These are phyloP conservation scores for Burhinus oedicnemus DNA, from an alignment of 2,113 vertebrate genomes.

Conservation along the genomic window DNA sequence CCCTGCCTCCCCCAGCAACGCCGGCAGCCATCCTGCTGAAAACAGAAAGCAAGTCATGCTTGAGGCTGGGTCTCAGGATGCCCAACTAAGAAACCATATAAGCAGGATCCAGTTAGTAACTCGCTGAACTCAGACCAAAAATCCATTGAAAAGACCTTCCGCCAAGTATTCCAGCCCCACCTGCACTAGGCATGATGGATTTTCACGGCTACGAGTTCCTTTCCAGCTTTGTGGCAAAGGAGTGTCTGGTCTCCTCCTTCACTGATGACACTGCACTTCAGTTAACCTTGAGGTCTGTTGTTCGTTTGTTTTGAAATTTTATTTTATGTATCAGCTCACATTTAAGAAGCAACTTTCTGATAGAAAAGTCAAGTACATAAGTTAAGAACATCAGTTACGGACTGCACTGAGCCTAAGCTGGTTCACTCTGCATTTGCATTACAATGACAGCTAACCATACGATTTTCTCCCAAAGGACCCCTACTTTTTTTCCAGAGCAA, in stretches of 20 bases:
- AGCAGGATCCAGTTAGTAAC: background rate
- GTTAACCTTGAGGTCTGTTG: background rate
- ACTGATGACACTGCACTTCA: background rate
- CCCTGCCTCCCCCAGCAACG: background rate
- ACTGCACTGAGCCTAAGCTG: background rate
- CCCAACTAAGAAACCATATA: background rate
- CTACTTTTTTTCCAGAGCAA: fast-evolving
- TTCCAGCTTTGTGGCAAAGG: background rate
- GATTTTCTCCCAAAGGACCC: background rate
- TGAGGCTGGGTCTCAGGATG: background rate
- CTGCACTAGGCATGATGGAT: background rate
- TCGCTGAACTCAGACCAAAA: background rate
- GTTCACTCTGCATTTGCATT: background rate
- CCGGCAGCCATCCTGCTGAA: background rate
- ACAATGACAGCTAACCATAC: background rate
- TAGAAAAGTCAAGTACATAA: background rate
- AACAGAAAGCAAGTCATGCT: background rate
- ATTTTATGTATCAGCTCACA: background rate
- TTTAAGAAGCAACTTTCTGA: background rate
- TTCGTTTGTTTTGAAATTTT: background rate
- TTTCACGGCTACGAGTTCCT: background rate
- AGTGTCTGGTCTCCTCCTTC: background rate
- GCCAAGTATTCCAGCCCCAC: background rate
- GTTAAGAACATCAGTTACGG: background rate
- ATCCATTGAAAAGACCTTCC: background rate